phyloP scores from a whole-genome alignment of 1,140 invertebrate genomes.

The Heliconius himera region DNA sequence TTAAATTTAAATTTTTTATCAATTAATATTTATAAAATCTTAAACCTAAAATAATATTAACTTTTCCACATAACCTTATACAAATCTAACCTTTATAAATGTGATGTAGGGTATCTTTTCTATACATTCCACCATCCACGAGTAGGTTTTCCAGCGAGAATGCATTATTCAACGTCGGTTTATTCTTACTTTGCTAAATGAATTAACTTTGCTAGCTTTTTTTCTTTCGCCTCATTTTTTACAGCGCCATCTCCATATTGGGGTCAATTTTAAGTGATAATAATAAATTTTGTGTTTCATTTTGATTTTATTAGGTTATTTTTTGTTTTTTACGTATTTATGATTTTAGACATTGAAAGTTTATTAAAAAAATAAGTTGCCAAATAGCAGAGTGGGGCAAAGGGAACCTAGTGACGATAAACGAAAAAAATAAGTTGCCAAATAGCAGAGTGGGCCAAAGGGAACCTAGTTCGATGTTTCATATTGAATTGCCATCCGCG shows the following conservation, averaged over 20 bases:
- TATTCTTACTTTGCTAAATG: constrained; percentile 43
- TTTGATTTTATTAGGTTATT: neutral
- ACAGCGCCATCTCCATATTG: constrained; percentile 26
- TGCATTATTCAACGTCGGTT: constrained; percentile 39
- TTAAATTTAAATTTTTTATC: too few relatives aligned
- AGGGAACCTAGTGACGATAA: too few relatives aligned
- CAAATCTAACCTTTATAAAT: constrained; percentile 1
- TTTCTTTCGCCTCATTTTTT: constrained; percentile 30
- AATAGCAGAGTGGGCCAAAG: too few relatives aligned
- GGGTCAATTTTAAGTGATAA: constrained; percentile 24
- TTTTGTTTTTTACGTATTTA: too few relatives aligned
- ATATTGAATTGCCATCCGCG: too few relatives aligned
- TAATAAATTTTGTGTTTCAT: constrained; percentile 18
- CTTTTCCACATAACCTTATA: neutral
- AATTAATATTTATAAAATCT: too few relatives aligned
- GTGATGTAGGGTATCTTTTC: neutral
- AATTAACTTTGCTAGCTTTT: constrained; percentile 39
- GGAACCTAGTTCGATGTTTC: too few relatives aligned
- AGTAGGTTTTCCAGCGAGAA: constrained; percentile 19
- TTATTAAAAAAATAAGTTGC: too few relatives aligned
- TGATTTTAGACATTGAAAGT: too few relatives aligned
- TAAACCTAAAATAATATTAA: too few relatives aligned
- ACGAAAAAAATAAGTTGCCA: too few relatives aligned
- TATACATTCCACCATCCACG: neutral
- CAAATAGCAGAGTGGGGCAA: too few relatives aligned